phyloP scores from a whole-genome alignment of 1,140 invertebrate genomes.

The Pentalonia nigronervosa region DNA sequence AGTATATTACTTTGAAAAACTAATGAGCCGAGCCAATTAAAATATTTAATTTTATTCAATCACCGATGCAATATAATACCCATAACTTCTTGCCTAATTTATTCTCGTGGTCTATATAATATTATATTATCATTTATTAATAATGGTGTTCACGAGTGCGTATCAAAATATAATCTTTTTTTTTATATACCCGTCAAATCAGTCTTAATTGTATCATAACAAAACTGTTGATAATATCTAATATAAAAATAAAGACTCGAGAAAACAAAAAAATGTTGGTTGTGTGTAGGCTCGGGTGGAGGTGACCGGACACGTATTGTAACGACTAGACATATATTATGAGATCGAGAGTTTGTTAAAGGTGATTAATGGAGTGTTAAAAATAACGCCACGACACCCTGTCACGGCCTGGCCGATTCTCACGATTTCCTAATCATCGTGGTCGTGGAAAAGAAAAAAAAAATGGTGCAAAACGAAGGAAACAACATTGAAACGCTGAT shows the following conservation, averaged over 20 bases:
- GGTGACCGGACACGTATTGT: conserved; percentile 3
- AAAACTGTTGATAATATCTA: conserved; percentile 14
- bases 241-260: conserved; percentile 25
- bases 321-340: not conserved
- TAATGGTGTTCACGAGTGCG: not conserved
- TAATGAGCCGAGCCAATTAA: not conserved
- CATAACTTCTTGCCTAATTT: not conserved
- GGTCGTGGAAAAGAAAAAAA: not conserved
- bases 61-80: not conserved
- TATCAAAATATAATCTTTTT: not conserved
- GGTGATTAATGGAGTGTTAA: conserved; percentile 55
- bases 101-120: not conserved
- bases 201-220: not conserved
- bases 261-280: not conserved
- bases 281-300: not conserved
- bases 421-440: conserved; percentile 46
- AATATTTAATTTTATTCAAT: not conserved
- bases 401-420: conserved; percentile 6
- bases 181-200: not conserved
- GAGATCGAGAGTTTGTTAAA: conserved; percentile 22
- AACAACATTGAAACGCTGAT: not conserved
- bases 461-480: conserved; percentile 25
- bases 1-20: not conserved
- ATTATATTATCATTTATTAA: not conserved
- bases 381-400: conserved; percentile 46